Evolutionary conservation across 37 sponge, comb jelly and placozoan genomes (phyloP).

Genomic region (Chondrilla cf. caribensis): DNA sequence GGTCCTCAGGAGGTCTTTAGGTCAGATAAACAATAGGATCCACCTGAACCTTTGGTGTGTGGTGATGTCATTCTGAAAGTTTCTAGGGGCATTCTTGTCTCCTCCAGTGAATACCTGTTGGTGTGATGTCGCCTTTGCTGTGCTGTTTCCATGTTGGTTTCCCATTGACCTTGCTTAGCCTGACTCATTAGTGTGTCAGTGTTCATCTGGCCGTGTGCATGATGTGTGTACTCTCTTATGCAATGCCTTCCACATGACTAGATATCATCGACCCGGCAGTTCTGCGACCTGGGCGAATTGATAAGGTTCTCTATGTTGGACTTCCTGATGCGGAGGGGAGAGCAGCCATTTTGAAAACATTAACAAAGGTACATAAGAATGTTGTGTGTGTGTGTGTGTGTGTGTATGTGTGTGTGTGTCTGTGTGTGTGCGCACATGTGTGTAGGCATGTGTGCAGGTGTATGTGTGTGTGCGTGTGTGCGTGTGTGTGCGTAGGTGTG

Average conservation of each 20-base stretch:
- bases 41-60: no score
- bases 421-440: slow-evolving; percentile 18
- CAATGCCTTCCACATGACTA: background rate
- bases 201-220: no score
- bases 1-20: no score
- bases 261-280: slow-evolving; percentile 98
- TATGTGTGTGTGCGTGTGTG: slow-evolving; percentile 7
- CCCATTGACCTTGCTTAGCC: no score
- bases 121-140: no score
- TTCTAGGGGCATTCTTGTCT: no score
- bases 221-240: background rate
- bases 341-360: slow-evolving; percentile 77
- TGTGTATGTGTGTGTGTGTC: background rate
- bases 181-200: no score
- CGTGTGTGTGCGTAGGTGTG: background rate
- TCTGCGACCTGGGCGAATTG: slow-evolving; percentile 93
- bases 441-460: slow-evolving; percentile 12
- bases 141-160: no score
- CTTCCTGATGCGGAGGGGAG: slow-evolving; percentile 80
- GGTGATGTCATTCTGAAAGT: no score
- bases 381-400: slow-evolving; percentile 6
- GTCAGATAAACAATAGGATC: no score
- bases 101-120: no score
- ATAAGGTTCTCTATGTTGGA: slow-evolving; percentile 88
- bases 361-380: slow-evolving; percentile 68